These are phyloP conservation scores for Campopleginae sp. DNA, from an alignment of 2,888 invertebrate genomes.

Conservation along the genomic window DNA sequence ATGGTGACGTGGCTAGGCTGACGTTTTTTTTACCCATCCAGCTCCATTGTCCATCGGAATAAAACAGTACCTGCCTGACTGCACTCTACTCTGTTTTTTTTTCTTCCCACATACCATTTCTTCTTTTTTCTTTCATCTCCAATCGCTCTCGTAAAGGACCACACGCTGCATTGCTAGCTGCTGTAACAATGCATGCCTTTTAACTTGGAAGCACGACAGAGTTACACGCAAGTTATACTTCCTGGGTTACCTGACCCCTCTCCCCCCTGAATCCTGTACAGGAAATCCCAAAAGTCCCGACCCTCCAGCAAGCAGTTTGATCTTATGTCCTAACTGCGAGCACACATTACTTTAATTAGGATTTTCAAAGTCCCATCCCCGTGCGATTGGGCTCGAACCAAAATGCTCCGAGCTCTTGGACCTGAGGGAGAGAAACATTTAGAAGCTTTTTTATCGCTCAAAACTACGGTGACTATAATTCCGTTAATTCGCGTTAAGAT, in stretches of 20 bases:
- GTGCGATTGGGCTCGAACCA: too few species aligned
- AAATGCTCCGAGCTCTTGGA: neutral
- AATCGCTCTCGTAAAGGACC: slow-evolving; percentile 48
- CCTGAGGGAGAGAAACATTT: too few species aligned
- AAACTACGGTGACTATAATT: neutral
- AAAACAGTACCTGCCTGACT: slow-evolving; percentile 46
- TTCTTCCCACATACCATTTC: neutral
- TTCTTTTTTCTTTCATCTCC: slow-evolving; percentile 34
- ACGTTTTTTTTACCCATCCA: slow-evolving; percentile 7
- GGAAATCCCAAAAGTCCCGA: neutral
- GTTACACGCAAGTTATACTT: slow-evolving; percentile 25
- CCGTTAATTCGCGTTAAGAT: neutral
- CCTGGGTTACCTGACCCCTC: neutral
- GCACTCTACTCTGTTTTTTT: slow-evolving; percentile 37
- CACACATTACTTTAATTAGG: neutral
- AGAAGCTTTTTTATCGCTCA: too few species aligned
- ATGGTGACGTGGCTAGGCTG: slow-evolving; percentile 43
- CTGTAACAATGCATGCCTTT: slow-evolving; percentile 37
- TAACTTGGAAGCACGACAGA: slow-evolving; percentile 18
- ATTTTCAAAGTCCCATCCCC: neutral
- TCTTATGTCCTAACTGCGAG: neutral
- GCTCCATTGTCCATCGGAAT: slow-evolving; percentile 51
- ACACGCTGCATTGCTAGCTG: neutral
- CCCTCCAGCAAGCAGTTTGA: neutral
- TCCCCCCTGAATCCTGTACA: neutral